Evolutionary conservation across 2,888 invertebrate species (phyloP), one percentile per base, ranked within the genome.

Genomic region (Metellina segmentata): DNA sequence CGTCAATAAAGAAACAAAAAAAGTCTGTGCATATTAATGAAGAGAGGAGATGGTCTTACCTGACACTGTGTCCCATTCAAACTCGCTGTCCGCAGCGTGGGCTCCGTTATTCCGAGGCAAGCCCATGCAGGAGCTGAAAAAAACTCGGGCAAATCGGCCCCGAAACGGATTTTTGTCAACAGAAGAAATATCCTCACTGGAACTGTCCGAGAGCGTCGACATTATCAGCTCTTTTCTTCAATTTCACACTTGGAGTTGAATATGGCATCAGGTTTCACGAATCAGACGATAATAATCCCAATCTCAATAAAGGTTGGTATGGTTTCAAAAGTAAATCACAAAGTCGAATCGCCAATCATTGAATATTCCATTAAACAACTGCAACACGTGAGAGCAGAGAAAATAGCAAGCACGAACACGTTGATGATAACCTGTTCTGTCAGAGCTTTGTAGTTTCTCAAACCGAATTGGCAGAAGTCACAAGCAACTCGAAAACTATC

Each of bases 111-210:
- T 88, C n/a, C 88, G 53, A 13, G 92, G 92, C 52, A 88, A n/a
- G 16, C 92, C 92, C 89, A 92, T 92, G 52, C 92, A 92, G 16
- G 92, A 92, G 48, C 92, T 92, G 86, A 92, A 92, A 19, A 92
- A 86, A 75, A 81, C 92, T 61, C 92, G 69, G 13, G 92, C 92
- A 72, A 92, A 92, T 11, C 89, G 81, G 11, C 89, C 92, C 49
- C 92, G 81, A 72, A 92, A 92, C 13, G 78, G 86, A 61, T 92
- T 89, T 53, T 78, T 86, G 49, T 92, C 92, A 16, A 70, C 70
- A 16, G 81, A 83, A 5, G 83, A 75, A 11, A 86, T 48, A 77
- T 92, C 92, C n/a, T 92, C 92, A 20, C 82, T 74, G 9, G 89
- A 89, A 61, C 89, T 92, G 72, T 82, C 88, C 34, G 48, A 61